These are phyloP conservation scores for Leptocoma aspasia DNA, from an alignment of 2,113 vertebrate species.

Conservation along the genomic window DNA sequence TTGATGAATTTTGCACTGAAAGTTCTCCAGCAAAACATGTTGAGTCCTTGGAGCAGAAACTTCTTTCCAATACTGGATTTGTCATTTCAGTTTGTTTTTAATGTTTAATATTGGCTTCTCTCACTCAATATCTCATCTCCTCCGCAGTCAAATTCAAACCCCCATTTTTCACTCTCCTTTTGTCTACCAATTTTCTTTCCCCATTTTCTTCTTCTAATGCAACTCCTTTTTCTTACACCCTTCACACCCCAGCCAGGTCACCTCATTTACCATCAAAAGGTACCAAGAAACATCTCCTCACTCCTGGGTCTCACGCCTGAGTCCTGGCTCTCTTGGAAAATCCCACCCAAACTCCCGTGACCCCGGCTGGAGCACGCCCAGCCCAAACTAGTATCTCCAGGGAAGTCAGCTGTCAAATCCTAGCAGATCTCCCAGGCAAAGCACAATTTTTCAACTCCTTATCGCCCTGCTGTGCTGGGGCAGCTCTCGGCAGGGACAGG, in stretches of 20 bases:
- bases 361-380: neutral
- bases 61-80: neutral
- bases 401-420: slow-evolving; percentile 43
- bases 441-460: slow-evolving; percentile 33
- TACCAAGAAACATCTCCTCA: neutral
- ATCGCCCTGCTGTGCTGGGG: neutral
- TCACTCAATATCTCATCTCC: neutral
- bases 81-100: neutral
- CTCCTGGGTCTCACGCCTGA: neutral
- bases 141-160: neutral
- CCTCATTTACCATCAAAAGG: neutral
- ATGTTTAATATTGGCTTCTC: neutral
- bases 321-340: neutral
- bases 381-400: neutral
- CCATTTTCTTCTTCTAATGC: neutral
- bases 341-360: accelerated
- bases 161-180: neutral
- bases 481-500: slow-evolving; percentile 1
- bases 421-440: slow-evolving; percentile 32
- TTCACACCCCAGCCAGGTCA: neutral
- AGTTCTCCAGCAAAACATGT: neutral
- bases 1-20: neutral
- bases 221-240: neutral
- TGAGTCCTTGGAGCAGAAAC: neutral
- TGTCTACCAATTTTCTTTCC: neutral